These are phyloP conservation scores for Antechinus stuartii DNA, from an alignment of 2,113 vertebrate genomes.

Conservation along the genomic window DNA sequence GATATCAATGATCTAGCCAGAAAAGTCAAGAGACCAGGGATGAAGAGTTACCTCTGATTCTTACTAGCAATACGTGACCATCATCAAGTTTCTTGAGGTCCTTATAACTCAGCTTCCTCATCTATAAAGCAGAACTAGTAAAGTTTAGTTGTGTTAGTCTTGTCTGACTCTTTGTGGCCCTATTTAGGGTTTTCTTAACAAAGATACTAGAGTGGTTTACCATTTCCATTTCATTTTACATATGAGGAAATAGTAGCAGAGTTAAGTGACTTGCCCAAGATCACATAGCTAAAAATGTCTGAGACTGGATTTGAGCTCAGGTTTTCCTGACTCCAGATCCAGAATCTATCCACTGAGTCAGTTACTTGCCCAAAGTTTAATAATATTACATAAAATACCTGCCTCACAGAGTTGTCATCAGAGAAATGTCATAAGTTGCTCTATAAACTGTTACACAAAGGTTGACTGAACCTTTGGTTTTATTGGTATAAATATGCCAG, in stretches of 20 bases:
- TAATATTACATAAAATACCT: background rate
- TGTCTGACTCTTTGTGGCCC: background rate
- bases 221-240: background rate
- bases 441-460: background rate
- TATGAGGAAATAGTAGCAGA: background rate
- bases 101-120: background rate
- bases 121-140: background rate
- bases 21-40: background rate
- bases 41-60: background rate
- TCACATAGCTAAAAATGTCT: background rate
- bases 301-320: background rate
- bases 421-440: background rate
- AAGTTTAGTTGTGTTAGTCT: background rate
- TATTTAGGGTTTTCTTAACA: background rate
- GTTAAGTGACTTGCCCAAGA: background rate
- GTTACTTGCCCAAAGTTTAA: background rate
- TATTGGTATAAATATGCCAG: background rate
- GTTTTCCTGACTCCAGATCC: too few relatives aligned
- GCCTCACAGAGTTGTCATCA: background rate
- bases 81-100: background rate
- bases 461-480: background rate
- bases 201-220: background rate
- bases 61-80: background rate
- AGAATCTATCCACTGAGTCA: background rate
- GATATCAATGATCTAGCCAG: background rate